A percentile compares a stretch with the other conserved stretches of the same genome.
These are phyloP conservation scores for Macrophya alboannulata DNA, from an alignment of 2,888 invertebrate species.

Conservation along the genomic window DNA sequence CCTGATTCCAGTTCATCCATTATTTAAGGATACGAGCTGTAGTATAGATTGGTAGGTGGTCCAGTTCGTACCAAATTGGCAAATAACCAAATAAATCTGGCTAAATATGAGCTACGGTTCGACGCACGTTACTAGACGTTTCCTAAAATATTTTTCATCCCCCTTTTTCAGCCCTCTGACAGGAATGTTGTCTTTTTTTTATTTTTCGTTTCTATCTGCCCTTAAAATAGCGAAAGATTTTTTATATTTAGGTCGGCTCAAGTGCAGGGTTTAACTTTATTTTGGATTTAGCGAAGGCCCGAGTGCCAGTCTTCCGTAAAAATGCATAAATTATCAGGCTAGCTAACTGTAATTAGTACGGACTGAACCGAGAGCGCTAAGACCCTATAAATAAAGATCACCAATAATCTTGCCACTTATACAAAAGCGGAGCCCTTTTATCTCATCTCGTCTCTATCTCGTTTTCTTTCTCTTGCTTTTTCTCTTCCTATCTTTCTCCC, in stretches of 20 bases:
- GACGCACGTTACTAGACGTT: not conserved
- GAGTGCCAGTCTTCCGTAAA: not conserved
- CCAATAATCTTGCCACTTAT: constrained; percentile 63
- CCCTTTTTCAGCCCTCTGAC: not conserved
- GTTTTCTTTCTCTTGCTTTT: not conserved
- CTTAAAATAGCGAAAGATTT: not conserved
- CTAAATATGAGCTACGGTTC: constrained; percentile 32
- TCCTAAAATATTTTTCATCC: constrained; percentile 14
- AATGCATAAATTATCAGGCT: constrained; percentile 43
- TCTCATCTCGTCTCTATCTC: constrained; percentile 32
- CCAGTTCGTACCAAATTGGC: not conserved
- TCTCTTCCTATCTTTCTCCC: not conserved
- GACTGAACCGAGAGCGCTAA: constrained; percentile 63
- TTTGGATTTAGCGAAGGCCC: not conserved
- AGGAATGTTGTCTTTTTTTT: no score
- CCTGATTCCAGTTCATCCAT: constrained; percentile 17
- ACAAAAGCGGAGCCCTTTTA: constrained; percentile 59
- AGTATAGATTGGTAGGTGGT: not conserved
- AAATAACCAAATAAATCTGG: constrained; percentile 40
- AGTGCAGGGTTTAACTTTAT: not conserved
- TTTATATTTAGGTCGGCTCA: not conserved
- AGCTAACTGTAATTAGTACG: constrained; percentile 67
- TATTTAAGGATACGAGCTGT: constrained; percentile 4
- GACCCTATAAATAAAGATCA: constrained; percentile 69
- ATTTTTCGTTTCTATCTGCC: not conserved